phyloP scores from a whole-genome alignment of 2,797 vertebrate species.

The Oophaga sylvatica region DNA sequence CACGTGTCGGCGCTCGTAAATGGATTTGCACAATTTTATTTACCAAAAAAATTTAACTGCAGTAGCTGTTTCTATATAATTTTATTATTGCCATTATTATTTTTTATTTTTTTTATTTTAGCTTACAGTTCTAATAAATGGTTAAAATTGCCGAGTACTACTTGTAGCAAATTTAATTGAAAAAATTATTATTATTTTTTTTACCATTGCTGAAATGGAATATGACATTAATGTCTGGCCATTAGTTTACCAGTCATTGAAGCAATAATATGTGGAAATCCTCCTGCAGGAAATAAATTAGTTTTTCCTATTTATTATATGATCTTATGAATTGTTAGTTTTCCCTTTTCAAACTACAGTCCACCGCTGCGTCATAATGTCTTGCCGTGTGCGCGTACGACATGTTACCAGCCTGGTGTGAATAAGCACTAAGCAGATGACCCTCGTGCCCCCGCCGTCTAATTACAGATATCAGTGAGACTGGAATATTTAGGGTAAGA shows the following conservation, averaged over 20 bases:
- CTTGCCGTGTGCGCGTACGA: background rate
- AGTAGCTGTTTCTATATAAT: no score
- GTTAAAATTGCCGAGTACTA: no score
- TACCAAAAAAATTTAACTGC: no score
- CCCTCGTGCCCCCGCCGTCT: background rate
- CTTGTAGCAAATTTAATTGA: no score
- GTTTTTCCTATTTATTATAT: background rate
- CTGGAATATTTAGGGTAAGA: constrained; percentile 2
- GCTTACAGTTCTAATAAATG: no score
- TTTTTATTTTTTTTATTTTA: no score
- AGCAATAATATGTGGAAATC: background rate
- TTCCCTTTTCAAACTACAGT: no score
- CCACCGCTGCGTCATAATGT: background rate
- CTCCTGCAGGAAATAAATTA: background rate
- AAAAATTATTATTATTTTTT: no score
- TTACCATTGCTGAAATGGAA: no score
- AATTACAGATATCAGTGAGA: background rate
- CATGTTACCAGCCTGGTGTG: background rate
- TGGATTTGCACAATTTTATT: no score
- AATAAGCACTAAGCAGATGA: background rate
- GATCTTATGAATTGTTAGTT: background rate
- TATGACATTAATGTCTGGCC: background rate
- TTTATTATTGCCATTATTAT: no score
- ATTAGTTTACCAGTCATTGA: background rate
- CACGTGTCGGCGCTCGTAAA: background rate